Base-by-base conservation (phyloP, 2,113 vertebrate genomes). In the Chlamydotis undulata region DNA sequence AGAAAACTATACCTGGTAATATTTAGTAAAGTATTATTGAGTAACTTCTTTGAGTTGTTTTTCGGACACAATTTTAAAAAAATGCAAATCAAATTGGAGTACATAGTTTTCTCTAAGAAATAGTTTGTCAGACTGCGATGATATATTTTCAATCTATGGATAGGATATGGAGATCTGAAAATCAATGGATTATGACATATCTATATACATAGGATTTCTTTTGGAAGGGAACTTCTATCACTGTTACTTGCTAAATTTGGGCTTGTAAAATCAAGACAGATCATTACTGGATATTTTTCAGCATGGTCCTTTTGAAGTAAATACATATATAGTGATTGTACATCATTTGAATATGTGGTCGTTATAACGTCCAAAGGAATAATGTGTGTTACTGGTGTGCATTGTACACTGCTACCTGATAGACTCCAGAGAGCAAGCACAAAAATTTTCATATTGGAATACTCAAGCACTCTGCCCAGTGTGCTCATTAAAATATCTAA, bases 401-500 rank as follows among this genome's bases (percentile, higher is more conserved):
- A 16, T 43, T 63, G 13, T 53, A 68, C 11, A 7, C 3, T 47
- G 4, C 7, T 31, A 50, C n/a, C 33, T 85, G 45, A 39, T 18
- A 49, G 60, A 2, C 7, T 80, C 83, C 64, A 64, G 37, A 76
- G 16, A 68, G 10, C 0, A 0, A 71, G 45, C 43, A 69, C 19
- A 64, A 69, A 76, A 53, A 14, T 11, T 37, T 73, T 85, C 21
- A 2, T 55, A 13, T 61, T 61, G n/a, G 3, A 73, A 47, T 83
- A n/a, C 22, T 61, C 19, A 68, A 61, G 37, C 23, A 45, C 9
- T 23, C 29, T 79, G 45, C 9, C 45, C 18, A 47, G 22, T 61
- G 8, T 85, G 31, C n/a, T 73, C 50, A 69, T 68, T 94, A 87
- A 94, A 82, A 91, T 87, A 87, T 53, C 52, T 95, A 57, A 89